Evolutionary conservation across 2,888 invertebrate genomes (phyloP).

Genomic region (Oconnorella tubifera): DNA sequence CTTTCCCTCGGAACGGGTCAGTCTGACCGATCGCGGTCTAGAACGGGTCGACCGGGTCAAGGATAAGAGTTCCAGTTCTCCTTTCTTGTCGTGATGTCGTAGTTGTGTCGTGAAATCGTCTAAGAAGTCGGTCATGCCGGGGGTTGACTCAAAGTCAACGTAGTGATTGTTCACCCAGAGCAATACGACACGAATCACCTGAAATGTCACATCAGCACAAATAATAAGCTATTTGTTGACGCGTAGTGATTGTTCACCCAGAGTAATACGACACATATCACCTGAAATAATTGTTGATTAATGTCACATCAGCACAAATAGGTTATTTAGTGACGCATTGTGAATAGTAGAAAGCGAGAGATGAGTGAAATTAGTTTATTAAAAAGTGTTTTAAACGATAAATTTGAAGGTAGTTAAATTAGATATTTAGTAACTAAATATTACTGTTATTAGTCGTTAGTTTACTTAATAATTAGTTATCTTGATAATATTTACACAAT

Average conservation of each 20-base stretch:
- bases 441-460: too few species aligned
- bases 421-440: too few species aligned
- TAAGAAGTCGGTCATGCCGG: conserved; percentile 92
- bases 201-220: too few species aligned
- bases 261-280: conserved; percentile 88
- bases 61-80: neutral
- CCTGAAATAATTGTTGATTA: too few species aligned
- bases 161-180: conserved; percentile 87
- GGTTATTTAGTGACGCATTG: too few species aligned
- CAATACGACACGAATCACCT: conserved; percentile 90
- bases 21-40: neutral
- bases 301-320: too few species aligned
- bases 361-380: neutral
- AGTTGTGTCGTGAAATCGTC: conserved; percentile 48
- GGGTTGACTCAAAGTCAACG: conserved; percentile 67
- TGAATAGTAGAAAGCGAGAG: conserved; percentile 35
- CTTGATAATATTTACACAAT: too few species aligned
- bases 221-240: too few species aligned
- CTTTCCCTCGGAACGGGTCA: neutral
- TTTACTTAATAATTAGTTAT: too few species aligned
- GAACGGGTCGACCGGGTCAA: neutral
- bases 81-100: neutral
- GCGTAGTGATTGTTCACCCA: conserved; percentile 83
- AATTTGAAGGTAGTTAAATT: too few species aligned
- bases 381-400: too few species aligned